phyloP scores from a whole-genome alignment of 2,797 vertebrate species.

The Emys orbicularis region DNA sequence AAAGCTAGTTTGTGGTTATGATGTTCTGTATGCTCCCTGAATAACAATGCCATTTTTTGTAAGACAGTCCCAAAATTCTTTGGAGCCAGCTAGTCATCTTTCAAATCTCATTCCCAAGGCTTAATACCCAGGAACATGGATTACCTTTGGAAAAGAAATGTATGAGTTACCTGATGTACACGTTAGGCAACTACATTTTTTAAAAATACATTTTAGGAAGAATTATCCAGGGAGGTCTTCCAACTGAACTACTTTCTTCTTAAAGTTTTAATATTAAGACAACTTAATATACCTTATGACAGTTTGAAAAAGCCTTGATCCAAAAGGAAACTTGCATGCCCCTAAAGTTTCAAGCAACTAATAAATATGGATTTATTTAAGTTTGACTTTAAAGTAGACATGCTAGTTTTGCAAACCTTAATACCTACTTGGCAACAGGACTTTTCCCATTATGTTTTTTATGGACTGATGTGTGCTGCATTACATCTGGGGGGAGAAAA shows the following conservation, averaged over 20 bases:
- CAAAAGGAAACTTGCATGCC: not conserved
- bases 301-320: not conserved
- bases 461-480: slow-evolving; percentile 81
- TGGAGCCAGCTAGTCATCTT: not conserved
- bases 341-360: not conserved
- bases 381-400: not conserved
- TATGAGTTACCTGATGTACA: not conserved
- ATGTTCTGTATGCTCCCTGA: not conserved
- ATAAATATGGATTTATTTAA: not conserved
- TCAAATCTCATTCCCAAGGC: not conserved
- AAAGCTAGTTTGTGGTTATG: not conserved
- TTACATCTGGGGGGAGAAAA: slow-evolving; percentile 74
- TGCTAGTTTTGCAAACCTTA: not conserved
- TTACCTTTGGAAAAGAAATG: not conserved
- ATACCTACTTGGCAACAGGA: slow-evolving; percentile 82
- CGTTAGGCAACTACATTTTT: not conserved
- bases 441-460: slow-evolving; percentile 84
- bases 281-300: not conserved
- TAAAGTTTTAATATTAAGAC: not conserved
- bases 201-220: not conserved
- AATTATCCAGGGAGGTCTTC: not conserved
- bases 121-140: not conserved
- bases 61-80: not conserved
- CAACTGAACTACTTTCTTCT: not conserved
- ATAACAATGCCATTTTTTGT: not conserved